Evolutionary conservation across 2,888 invertebrate species (phyloP).

Genomic region (Clanis bilineata): DNA sequence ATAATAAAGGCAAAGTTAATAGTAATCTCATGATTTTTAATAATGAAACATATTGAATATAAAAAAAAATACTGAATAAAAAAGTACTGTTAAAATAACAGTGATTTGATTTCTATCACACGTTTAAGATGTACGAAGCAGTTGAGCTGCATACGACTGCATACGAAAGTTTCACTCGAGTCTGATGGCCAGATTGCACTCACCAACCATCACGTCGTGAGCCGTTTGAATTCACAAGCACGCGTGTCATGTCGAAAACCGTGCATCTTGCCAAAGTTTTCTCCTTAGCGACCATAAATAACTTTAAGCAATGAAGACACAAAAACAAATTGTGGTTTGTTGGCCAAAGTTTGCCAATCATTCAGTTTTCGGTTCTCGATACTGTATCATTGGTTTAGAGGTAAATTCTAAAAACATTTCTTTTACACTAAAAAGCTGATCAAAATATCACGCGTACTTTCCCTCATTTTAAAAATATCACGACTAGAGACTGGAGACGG

Average conservation of each 20-base stretch:
- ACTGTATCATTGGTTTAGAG: too few species aligned
- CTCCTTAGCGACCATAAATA: background rate
- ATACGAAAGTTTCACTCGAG: background rate
- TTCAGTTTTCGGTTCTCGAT: background rate
- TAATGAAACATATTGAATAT: too few species aligned
- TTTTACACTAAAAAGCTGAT: too few species aligned
- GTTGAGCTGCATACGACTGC: background rate
- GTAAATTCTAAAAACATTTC: too few species aligned
- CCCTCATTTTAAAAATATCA: background rate
- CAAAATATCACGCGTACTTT: background rate
- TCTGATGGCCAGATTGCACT: slow-evolving; percentile 10
- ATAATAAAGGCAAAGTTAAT: too few species aligned
- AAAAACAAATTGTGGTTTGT: background rate
- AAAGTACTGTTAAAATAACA: background rate
- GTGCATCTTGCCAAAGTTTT: slow-evolving; percentile 13
- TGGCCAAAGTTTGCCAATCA: background rate
- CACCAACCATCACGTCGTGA: background rate
- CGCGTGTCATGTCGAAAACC: slow-evolving; percentile 7
- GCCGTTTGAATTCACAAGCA: background rate
- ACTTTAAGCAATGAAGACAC: background rate
- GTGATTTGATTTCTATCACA: slow-evolving; percentile 12
- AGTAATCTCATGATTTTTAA: too few species aligned
- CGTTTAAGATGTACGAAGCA: slow-evolving; percentile 2
- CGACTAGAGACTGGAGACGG: background rate
- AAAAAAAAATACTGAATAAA: background rate